Evolutionary conservation across 2,888 invertebrate species (phyloP), one percentile per base, ranked within the genome.

Genomic region (Drosophila bunnanda): DNA sequence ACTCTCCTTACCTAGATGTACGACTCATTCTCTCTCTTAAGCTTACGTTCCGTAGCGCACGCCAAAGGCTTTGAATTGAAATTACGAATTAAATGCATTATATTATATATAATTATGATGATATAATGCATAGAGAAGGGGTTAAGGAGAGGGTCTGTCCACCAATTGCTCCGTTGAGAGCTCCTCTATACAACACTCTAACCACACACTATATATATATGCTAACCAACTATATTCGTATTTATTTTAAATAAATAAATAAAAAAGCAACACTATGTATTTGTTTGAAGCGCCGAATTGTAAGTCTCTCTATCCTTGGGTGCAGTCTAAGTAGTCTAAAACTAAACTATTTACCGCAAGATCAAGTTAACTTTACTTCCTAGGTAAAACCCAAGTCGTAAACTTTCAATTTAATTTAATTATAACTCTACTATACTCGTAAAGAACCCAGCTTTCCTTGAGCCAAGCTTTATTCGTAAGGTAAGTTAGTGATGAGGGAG

Each of bases 161-260:
- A 54, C 67, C 55, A 39, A 50, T 72, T 59, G 52, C 64, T 79
- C 81, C 67, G 48, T 69, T 69, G 72, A 67, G 70, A 70, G 69
- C 56, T 76, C 55, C 34, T 65, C 48, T 52, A 34, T 60, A 46
- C 32, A 53, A 62, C 44, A 62, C 60, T 65, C 46, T 76, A 56
- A 67, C 54, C 71, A 67, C 76, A 64, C 28, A 59, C 57, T 22
- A 22, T 25, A 25, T 4, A n/a, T 50, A 48, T 50, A 67, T 53
- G 46, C 30, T 30, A 53, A 68, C 54, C 59, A 68, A 64, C 56
- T 28, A 50, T 75, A 68, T 34, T 60, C 57, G 60, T 56, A 76
- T 61, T 76, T 77, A 85, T 85, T 85, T 85, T 71, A 86, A 82
- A 83, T 82, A 80, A 83, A 86, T 79, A 76, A 83, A 81, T 71